phyloP scores from a whole-genome alignment of 2,888 invertebrate species.

The Yponomeuta cagnagella region DNA sequence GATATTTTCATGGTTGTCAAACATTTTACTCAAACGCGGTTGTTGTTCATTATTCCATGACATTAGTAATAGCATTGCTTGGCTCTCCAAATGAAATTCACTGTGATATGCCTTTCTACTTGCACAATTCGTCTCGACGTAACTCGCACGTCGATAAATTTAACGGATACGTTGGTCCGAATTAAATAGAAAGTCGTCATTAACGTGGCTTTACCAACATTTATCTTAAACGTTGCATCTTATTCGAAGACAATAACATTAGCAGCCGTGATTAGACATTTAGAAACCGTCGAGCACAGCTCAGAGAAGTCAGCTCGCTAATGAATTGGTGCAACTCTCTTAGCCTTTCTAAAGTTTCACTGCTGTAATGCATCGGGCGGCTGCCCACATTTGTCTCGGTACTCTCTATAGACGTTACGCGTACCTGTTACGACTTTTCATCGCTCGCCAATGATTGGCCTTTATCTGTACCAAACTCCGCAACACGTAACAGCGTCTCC shows the following conservation, averaged over 20 bases:
- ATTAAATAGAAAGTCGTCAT: conserved; percentile 7
- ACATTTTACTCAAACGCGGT: not conserved
- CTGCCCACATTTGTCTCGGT: conserved; percentile 26
- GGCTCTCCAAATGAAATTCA: not conserved
- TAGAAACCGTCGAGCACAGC: conserved; percentile 19
- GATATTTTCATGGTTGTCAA: conserved; percentile 14
- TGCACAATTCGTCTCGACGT: not conserved
- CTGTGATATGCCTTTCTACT: not conserved
- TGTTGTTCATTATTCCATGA: not conserved
- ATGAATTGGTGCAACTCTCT: conserved; percentile 27
- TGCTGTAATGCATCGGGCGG: conserved; percentile 25
- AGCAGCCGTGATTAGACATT: conserved; percentile 16
- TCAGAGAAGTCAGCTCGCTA: conserved; percentile 23
- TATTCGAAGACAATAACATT: conserved; percentile 15
- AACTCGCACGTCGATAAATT: not conserved
- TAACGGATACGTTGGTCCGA: conserved; percentile 1
- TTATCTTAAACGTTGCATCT: conserved; percentile 10
- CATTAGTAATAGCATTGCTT: not conserved
- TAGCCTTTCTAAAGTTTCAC: conserved; percentile 29
- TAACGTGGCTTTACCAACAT: not conserved
- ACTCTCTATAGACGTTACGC: conserved; percentile 17
- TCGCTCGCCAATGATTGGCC: not conserved
- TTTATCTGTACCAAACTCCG: not conserved
- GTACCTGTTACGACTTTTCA: not conserved
- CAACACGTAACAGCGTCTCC: not conserved